A percentile compares a stretch with the other conserved stretches of the same genome.
phyloP scores from a whole-genome alignment of 1,140 invertebrate species.

The Bombus soroeensis region DNA sequence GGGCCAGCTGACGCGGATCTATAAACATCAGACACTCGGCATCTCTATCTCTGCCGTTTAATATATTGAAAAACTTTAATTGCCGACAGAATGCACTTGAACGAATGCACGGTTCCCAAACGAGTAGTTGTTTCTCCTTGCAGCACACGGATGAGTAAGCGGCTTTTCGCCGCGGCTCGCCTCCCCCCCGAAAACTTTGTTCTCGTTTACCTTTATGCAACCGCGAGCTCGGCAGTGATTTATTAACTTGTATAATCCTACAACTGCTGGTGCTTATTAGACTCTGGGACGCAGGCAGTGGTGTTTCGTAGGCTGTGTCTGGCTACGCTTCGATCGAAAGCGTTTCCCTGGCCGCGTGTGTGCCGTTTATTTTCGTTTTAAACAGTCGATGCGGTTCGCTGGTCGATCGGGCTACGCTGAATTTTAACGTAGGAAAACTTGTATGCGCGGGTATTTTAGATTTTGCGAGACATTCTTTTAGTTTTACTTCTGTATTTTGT shows the following conservation, averaged over 20 bases:
- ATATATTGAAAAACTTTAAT: slow-evolving; percentile 62
- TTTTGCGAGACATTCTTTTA: no score
- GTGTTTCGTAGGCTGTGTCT: neutral
- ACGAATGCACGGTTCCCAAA: neutral
- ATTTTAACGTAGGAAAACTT: neutral
- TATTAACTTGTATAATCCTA: slow-evolving; percentile 2
- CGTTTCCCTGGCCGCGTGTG: neutral
- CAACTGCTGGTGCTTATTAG: neutral
- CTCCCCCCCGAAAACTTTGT: neutral
- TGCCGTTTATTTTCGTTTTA: neutral
- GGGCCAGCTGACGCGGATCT: slow-evolving; percentile 54
- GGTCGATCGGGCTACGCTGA: neutral
- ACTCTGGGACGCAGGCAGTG: no score
- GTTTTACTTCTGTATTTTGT: no score
- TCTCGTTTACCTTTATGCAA: slow-evolving; percentile 11
- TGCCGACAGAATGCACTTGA: slow-evolving; percentile 45
- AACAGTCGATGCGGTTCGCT: neutral
- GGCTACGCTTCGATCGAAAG: neutral
- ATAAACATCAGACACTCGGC: slow-evolving; percentile 49
- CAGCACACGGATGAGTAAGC: slow-evolving; percentile 14
- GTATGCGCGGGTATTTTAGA: no score
- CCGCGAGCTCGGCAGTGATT: slow-evolving; percentile 20
- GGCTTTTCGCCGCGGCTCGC: neutral
- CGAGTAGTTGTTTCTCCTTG: neutral
- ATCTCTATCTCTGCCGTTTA: slow-evolving; percentile 23